phyloP scores from a whole-genome alignment of 2,888 invertebrate genomes.

The Neelides folsomi region DNA sequence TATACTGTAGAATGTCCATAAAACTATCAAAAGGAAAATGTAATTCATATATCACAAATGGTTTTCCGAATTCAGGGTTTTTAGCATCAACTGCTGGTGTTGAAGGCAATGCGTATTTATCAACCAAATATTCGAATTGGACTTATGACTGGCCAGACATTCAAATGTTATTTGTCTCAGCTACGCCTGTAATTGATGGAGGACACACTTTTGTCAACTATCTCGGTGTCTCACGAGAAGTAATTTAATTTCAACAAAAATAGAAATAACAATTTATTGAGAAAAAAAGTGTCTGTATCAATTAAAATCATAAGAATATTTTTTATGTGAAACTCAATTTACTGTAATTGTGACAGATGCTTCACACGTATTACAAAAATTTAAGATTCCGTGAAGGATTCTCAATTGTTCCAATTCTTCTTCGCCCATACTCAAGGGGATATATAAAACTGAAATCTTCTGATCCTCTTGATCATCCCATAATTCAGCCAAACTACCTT shows the following conservation, averaged over 20 bases:
- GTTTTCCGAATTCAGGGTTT: conserved; percentile 2
- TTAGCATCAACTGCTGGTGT: conserved; percentile 14
- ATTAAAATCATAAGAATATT: neutral
- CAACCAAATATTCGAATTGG: conserved; percentile 16
- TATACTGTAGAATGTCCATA: too few species aligned
- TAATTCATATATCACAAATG: too few species aligned
- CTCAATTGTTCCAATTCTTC: conserved; percentile 18
- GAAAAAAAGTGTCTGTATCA: too few species aligned
- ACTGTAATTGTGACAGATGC: neutral
- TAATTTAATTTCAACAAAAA: too few species aligned
- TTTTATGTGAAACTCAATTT: neutral
- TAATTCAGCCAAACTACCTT: conserved; percentile 24
- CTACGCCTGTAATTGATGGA: conserved; percentile 22
- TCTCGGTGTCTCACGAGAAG: conserved; percentile 20
- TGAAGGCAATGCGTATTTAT: conserved; percentile 25
- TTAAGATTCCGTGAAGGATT: too few species aligned
- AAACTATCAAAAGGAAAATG: too few species aligned
- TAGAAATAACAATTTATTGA: too few species aligned
- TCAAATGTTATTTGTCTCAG: conserved; percentile 24
- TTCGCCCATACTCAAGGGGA: conserved; percentile 17
- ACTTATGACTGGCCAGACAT: conserved; percentile 23
- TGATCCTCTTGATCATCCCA: conserved; percentile 17
- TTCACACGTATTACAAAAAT: too few species aligned
- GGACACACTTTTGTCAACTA: conserved; percentile 24
- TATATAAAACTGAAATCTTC: conserved; percentile 13